Base-by-base conservation (phyloP, 2,888 invertebrate species). In the Diadromus collaris region DNA sequence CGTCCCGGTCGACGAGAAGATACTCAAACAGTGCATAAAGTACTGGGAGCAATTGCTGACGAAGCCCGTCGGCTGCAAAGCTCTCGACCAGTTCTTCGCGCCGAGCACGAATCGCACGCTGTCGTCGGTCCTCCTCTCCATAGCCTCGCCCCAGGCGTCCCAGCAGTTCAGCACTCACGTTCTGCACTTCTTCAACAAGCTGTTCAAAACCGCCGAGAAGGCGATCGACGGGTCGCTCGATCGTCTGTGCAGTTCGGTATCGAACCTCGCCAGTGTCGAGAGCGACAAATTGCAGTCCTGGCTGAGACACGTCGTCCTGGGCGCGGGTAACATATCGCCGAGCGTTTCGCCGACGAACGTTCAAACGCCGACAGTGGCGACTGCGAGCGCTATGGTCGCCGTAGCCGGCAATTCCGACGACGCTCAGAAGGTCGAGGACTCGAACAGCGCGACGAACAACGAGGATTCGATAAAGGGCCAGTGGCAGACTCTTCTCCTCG, bases 41-140 rank as follows among this genome's bases (percentile, higher is more conserved):
- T 97, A 97, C 86, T 95, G 98, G 94, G 97, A 97, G 88, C 95
- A 95, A 86, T 94, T 97, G 82, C 90, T 98, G 27, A 97, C 97
- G 70, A 96, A 96, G 80, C 93, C 95, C 0, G 94, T 95, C 0
- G 97, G 97, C 0, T 93, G 96, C 80, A 93, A 95, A 85, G 97
- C 98, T 0, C 93, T 97, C 86, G 95, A 97, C 85, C 93, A 94
- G 75, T 97, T 97, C 86, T 97, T 97, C 87, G 94, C 93, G 3
- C 92, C 93, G 0, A 92, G 93, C 2, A 93, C 94, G 0, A 93
- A 93, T 32, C 94, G 94, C 84, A 95, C 95, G 79, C 93, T 98
- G 51, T 95, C 96, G 0, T 95, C 95, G 81, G 93, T 97, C 16
- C 91, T 98, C 48, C 92, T 98, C 67, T 95, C 97, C 0, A 96